phyloP scores from a whole-genome alignment of 2,797 vertebrate species.

The Pseudotriccus pelzelni region DNA sequence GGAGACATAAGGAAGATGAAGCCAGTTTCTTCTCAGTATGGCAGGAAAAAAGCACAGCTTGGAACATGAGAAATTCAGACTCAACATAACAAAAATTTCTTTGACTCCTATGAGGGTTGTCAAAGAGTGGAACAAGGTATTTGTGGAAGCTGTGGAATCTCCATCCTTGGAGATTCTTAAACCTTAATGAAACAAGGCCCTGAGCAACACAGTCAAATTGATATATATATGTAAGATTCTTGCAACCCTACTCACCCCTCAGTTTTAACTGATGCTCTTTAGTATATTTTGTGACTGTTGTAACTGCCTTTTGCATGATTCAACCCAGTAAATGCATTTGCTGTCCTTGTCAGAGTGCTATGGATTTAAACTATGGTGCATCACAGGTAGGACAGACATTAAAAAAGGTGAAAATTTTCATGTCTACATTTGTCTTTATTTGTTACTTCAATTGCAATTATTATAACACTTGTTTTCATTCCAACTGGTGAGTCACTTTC shows the following conservation, averaged over 20 bases:
- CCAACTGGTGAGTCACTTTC: not conserved
- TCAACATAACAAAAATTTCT: not conserved
- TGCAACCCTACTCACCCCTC: not conserved
- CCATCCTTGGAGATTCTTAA: not conserved
- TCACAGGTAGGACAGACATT: not conserved
- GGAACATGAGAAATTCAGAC: not conserved
- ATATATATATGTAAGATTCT: not conserved
- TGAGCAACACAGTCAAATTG: not conserved
- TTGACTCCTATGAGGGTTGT: rapidly evolving
- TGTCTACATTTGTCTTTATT: not conserved
- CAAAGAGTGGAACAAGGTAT: not conserved
- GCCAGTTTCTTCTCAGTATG: not conserved
- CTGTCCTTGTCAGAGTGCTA: not conserved
- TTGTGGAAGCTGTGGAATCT: not conserved
- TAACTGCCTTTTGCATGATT: not conserved
- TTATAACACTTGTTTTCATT: not conserved
- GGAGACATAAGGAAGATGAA: not conserved
- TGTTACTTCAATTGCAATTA: not conserved
- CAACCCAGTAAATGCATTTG: not conserved
- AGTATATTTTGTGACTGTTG: not conserved
- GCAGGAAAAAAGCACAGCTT: not conserved
- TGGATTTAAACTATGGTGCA: not conserved
- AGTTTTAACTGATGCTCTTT: not conserved
- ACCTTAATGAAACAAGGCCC: not conserved
- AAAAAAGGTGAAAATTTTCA: not conserved